Percentiles rank a stretch among this genome's conserved stretches.
Conservation (phyloP, 2,797 vertebrate species). For the Gallinago stenura region DNA sequence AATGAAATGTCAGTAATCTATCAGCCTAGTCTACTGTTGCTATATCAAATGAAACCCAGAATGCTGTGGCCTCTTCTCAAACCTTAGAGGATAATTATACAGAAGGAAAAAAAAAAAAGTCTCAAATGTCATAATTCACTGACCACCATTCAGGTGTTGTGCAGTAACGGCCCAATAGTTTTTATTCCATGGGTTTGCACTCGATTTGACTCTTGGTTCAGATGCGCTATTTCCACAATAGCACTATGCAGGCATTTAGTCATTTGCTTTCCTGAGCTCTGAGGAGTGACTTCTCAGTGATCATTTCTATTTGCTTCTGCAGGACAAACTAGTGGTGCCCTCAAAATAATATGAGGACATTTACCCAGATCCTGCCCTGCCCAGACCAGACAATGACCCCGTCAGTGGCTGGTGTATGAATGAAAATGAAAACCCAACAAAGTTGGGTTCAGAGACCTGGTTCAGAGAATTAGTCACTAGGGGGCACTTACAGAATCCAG, state of each 20-base stretch:
- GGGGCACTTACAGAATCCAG: slow-evolving; percentile 22
- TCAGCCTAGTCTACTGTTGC: not conserved
- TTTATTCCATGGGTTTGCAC: not conserved
- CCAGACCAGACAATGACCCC: no score
- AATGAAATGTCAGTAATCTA: not conserved
- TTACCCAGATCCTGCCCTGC: not conserved
- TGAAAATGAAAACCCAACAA: not conserved
- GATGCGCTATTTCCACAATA: not conserved
- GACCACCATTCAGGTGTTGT: not conserved
- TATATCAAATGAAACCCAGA: not conserved
- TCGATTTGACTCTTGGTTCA: not conserved
- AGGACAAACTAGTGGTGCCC: not conserved
- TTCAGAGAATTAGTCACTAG: slow-evolving; percentile 5
- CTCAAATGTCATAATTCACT: not conserved
- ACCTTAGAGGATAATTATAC: not conserved
- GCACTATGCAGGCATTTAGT: not conserved
- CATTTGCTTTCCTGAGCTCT: not conserved
- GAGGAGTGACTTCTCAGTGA: not conserved
- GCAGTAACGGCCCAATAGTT: not conserved
- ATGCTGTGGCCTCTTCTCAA: not conserved
- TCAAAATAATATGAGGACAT: not conserved
- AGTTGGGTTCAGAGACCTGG: no score
- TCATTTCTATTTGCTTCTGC: not conserved
- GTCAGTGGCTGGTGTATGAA: not conserved
- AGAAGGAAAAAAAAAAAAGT: not conserved